Base-by-base conservation (phyloP, 1,140 invertebrate genomes). In the Cydia amplana region DNA sequence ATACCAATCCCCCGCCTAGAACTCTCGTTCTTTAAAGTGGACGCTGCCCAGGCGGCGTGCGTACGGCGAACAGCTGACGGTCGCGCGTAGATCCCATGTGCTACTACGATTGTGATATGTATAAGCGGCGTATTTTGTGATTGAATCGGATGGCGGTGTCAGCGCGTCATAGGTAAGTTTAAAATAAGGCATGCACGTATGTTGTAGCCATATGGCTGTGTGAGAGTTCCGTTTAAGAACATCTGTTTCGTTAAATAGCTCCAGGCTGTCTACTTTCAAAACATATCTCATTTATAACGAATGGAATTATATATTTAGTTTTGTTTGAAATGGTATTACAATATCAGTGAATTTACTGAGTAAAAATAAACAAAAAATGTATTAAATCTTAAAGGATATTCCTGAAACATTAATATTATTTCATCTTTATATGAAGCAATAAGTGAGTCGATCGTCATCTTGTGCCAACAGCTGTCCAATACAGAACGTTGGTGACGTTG, bases 81-180 rank as follows among this genome's bases (percentile, higher is more conserved):
- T 73, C 36, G 36, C 32, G 78, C 75, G 74, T 60, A 77, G 79
- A 12, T 77, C 82, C 81, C 80, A 80, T 81, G 78, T 82, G 75
- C 55, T 86, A 86, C 86, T 88, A 89, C 84, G 85, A 79, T 83
- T 84, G 87, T 91, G 87, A 80, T 85, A 84, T 87, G 83, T 83
- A 85, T 84, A 67, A 64, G 63, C 63, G 25, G 64, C 64, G 83
- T 87, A 85, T 80, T 80, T 82, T 79, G 87, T 87, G 82, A 74
- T 84, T 87, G 84, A 88, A 14, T 43, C 72, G 72, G 72, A 49
- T 72, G 32, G 32, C 72, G 10, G 72, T 73, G 72, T 28, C 43
- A 40, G 25, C 16, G 20, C 70, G 70, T 20, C 14, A n/a, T 49
- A 73, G 72, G 72, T 73, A 14, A 49, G 72, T 73, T 73, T 73